Percentiles rank a stretch among this genome's conserved stretches.
These are phyloP conservation scores for Ophthalmolycus amberensis DNA, from an alignment of 2,113 vertebrate genomes.

Conservation along the genomic window DNA sequence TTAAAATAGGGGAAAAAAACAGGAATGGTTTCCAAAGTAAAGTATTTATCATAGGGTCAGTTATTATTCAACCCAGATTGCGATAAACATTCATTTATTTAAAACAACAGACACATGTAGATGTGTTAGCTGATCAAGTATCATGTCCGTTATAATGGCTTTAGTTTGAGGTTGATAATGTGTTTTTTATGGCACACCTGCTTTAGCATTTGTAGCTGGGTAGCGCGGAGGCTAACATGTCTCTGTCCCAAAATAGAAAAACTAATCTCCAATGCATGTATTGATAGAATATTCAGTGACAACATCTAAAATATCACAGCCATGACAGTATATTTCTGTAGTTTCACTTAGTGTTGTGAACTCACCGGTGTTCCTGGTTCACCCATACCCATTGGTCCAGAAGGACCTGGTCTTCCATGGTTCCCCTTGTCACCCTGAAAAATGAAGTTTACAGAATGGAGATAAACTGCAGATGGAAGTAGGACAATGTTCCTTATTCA, in stretches of 20 bases:
- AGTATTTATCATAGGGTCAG: too few species aligned
- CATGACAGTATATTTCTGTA: neutral
- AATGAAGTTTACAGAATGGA: neutral
- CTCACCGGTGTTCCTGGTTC: constrained; percentile 89
- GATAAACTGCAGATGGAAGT: neutral
- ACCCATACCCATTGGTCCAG: constrained; percentile 84
- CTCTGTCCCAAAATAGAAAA: neutral
- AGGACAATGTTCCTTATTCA: neutral
- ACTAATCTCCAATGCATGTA: neutral
- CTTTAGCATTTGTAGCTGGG: too few species aligned
- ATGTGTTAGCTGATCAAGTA: too few species aligned
- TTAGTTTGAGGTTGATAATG: too few species aligned
- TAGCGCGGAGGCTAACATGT: neutral
- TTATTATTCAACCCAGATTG: too few species aligned
- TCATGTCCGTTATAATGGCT: too few species aligned
- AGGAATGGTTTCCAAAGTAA: too few species aligned
- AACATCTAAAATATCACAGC: neutral
- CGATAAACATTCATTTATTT: too few species aligned
- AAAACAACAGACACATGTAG: too few species aligned
- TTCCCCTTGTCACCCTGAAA: constrained; percentile 87
- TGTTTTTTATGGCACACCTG: too few species aligned
- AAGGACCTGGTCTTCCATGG: constrained; percentile 85
- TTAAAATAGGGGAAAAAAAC: too few species aligned
- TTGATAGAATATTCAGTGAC: neutral
- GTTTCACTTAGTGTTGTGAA: constrained; percentile 18